Base-by-base conservation (phyloP, 2,113 vertebrate species). In the Vulpes ferrilata region DNA sequence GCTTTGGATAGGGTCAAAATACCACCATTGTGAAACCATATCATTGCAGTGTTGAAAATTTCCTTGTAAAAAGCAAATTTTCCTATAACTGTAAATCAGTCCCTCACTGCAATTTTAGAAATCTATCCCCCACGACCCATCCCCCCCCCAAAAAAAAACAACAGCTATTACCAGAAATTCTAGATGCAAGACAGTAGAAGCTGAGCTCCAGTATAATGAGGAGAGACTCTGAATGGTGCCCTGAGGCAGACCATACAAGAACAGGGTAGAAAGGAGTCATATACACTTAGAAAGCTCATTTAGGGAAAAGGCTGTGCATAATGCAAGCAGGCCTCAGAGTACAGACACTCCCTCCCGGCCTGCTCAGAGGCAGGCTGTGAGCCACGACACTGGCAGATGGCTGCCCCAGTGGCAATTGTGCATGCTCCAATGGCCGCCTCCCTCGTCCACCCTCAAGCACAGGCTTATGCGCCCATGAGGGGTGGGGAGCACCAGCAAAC, bases 81-180 rank as follows among this genome's bases (percentile, higher is more conserved):
- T 98, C 97, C 97, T 97, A 98, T 88, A 98, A 98, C n/a, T 94
- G 98, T 98, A 98, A 98, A 99, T 98, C 98, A 98, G 97, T 98
- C 97, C 85, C 96, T 98, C 97, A 73, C 92, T 96, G 96, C 97
- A 98, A 98, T 98, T 98, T 98, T 98, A 98, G 97, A 98, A 95
- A 97, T 88, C 93, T 96, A 98, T 95, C 80, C 89, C 69, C 67
- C 32, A 69, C 16, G 7, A 1, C 55, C 19, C 10, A 4, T 1
- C 15, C 27, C 53, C 2, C 48, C 48, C 4, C 0, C 0, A 20
- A 43, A 87, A 80, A 55, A 30, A 9, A 73, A 98, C 97, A 87
- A 96, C 94, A 96, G 95, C 95, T 97, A 98, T 98, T 98, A 98
- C 96, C 97, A 98, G 98, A 97, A 98, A 99, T 78, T 93, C 87